Percentiles rank a stretch among this genome's conserved stretches.
These are phyloP conservation scores for Clostera curtula DNA, from an alignment of 2,888 invertebrate species.

Conservation along the genomic window DNA sequence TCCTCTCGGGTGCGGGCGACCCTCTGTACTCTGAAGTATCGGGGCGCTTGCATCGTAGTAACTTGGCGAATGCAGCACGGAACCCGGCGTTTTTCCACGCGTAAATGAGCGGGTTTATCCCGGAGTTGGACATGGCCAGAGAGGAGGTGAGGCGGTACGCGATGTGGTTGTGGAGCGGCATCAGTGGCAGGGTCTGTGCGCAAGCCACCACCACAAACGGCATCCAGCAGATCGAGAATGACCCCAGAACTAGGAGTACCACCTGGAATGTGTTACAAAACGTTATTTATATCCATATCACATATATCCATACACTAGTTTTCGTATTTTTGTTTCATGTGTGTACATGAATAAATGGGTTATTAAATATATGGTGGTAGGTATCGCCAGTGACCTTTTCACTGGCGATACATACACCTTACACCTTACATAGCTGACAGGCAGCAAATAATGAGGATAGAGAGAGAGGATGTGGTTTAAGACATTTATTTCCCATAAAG, in stretches of 20 bases:
- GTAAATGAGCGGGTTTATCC: slow-evolving; percentile 88
- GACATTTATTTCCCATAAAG: no score
- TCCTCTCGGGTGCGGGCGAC: slow-evolving; percentile 73
- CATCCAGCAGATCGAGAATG: slow-evolving; percentile 88
- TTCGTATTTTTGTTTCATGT: no score
- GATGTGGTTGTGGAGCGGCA: slow-evolving; percentile 67
- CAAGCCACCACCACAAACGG: slow-evolving; percentile 83
- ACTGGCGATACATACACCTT: no score
- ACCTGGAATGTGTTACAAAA: slow-evolving; percentile 71
- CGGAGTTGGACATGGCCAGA: slow-evolving; percentile 86
- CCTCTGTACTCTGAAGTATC: slow-evolving; percentile 73
- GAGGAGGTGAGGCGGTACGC: slow-evolving; percentile 80
- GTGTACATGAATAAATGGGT: no score
- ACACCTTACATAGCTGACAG: no score
- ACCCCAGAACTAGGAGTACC: slow-evolving; percentile 84
- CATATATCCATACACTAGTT: no score
- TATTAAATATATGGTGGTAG: no score
- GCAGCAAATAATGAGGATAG: no score
- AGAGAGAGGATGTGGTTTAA: no score
- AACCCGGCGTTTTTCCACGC: slow-evolving; percentile 90
- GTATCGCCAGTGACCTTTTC: no score
- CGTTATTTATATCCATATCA: background rate
- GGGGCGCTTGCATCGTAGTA: slow-evolving; percentile 79
- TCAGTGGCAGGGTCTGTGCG: slow-evolving; percentile 72
- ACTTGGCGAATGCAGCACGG: slow-evolving; percentile 80